These are phyloP conservation scores for Brachyopa scutellaris DNA, from an alignment of 2,888 invertebrate species.

Conservation along the genomic window DNA sequence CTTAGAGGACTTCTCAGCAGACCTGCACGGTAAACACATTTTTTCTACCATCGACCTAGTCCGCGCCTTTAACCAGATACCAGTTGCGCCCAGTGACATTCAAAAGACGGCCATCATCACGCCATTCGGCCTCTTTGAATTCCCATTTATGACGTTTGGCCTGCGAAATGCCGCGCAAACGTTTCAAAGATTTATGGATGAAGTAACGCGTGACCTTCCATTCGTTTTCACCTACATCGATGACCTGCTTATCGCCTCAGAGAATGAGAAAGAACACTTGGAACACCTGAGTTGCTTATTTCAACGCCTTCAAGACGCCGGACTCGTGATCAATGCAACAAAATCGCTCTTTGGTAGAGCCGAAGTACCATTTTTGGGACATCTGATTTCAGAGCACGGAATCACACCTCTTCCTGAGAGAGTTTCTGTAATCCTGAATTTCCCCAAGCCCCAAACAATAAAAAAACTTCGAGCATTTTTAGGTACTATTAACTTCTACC, in stretches of 20 bases:
- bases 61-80: conserved; percentile 32
- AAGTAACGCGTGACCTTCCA: conserved; percentile 31
- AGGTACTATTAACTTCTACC: too few species aligned
- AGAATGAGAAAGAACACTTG: not conserved
- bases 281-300: conserved; percentile 10
- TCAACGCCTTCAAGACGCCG: conserved; percentile 13
- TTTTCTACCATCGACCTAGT: conserved; percentile 49
- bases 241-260: not conserved
- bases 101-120: conserved; percentile 73
- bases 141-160: too few species aligned
- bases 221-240: conserved; percentile 3
- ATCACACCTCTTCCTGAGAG: conserved; percentile 4
- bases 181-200: too few species aligned
- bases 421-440: conserved; percentile 4
- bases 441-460: not conserved
- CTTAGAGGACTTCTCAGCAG: conserved; percentile 51
- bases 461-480: conserved; percentile 31
- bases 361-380: not conserved
- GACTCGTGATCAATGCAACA: not conserved
- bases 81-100: conserved; percentile 20
- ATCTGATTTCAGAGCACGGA: not conserved
- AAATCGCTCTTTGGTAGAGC: conserved; percentile 4
- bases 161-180: too few species aligned
- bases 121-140: conserved; percentile 63
- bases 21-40: conserved; percentile 47